Conservation (phyloP, 2,797 vertebrate species). For the Tapera naevia region DNA sequence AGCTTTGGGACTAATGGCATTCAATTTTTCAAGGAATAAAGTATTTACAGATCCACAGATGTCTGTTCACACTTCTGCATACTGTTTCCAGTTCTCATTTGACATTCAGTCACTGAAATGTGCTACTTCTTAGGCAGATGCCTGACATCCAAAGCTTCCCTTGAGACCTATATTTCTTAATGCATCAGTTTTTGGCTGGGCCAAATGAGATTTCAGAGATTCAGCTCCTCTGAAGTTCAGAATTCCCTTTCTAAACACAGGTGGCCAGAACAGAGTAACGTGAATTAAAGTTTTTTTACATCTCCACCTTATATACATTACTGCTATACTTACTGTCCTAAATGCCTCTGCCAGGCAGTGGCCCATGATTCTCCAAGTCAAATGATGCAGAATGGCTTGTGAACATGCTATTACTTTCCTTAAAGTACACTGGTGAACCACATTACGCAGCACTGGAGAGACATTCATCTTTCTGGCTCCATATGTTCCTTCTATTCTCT, state of each 20-base stretch:
- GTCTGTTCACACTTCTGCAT: conserved; percentile 28
- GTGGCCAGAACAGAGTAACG: background rate
- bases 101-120: conserved; percentile 30
- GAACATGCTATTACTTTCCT: background rate
- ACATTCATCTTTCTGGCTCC: background rate
- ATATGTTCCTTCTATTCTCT: background rate
- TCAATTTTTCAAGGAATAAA: conserved; percentile 26
- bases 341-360: background rate
- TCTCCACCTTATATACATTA: background rate
- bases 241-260: background rate
- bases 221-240: background rate
- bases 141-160: conserved; percentile 12
- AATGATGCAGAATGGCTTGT: background rate
- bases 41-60: conserved; percentile 37
- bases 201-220: background rate
- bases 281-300: background rate
- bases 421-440: background rate
- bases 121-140: conserved; percentile 27
- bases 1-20: background rate
- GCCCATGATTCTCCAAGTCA: background rate
- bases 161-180: background rate
- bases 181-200: background rate
- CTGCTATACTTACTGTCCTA: background rate
- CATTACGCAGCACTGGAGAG: background rate
- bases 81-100: background rate